A percentile compares a stretch with the other conserved stretches of the same genome.
phyloP scores from a whole-genome alignment of 2,888 invertebrate genomes.

The Eristalis intricaria region DNA sequence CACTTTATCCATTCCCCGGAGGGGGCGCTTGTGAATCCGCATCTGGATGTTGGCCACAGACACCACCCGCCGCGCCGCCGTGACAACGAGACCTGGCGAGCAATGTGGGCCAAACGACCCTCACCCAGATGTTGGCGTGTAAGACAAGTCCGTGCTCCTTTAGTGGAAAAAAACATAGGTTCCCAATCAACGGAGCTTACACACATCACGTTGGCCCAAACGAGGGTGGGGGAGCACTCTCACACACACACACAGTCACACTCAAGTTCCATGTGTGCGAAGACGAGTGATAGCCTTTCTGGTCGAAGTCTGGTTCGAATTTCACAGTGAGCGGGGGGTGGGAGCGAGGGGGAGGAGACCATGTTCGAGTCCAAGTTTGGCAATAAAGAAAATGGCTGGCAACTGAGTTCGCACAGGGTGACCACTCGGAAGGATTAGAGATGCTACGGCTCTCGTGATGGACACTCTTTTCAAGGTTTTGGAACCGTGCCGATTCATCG shows the following conservation, averaged over 20 bases:
- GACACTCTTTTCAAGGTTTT: background rate
- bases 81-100: background rate
- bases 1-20: background rate
- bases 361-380: background rate
- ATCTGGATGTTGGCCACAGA: slow-evolving; percentile 25
- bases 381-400: background rate
- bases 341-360: background rate
- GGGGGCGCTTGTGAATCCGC: background rate
- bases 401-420: background rate
- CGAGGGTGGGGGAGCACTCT: background rate
- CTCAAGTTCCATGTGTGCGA: slow-evolving; percentile 12
- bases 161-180: slow-evolving; percentile 32
- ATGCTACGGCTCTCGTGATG: background rate
- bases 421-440: background rate
- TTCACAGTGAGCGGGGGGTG: too few relatives aligned
- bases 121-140: background rate
- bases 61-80: background rate
- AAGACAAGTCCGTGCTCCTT: slow-evolving; percentile 22
- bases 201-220: background rate
- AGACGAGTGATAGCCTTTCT: background rate
- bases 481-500: background rate
- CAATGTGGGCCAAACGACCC: background rate
- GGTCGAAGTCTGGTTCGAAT: too few relatives aligned
- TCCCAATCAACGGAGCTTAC: slow-evolving; percentile 41
- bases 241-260: background rate